Evolutionary conservation across 1,140 invertebrate species (phyloP).

Genomic region (Wiebesia pumilae): DNA sequence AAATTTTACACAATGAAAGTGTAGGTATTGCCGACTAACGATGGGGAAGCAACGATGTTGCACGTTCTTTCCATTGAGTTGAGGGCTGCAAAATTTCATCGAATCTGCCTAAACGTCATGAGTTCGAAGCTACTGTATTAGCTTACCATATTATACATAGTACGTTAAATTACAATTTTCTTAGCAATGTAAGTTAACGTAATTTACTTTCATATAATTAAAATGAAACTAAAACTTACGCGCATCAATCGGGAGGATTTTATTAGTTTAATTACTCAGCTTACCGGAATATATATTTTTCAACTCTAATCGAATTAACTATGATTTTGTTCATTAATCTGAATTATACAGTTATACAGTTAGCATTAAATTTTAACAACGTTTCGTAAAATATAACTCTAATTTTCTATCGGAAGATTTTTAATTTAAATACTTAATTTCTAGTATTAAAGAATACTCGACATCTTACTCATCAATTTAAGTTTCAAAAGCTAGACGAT

Average conservation of each 20-base stretch:
- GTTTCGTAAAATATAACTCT: too few relatives aligned
- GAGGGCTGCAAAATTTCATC: slow-evolving; percentile 7
- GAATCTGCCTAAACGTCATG: neutral
- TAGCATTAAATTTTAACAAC: too few relatives aligned
- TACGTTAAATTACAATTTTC: neutral
- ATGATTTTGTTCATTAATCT: neutral
- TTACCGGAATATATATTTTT: neutral
- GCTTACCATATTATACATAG: neutral
- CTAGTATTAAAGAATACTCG: too few relatives aligned
- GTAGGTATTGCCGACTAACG: neutral
- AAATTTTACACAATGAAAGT: slow-evolving; percentile 38
- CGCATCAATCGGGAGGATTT: neutral
- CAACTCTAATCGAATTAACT: neutral
- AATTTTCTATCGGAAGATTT: too few relatives aligned
- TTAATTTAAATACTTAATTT: too few relatives aligned
- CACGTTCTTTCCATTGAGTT: neutral
- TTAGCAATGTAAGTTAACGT: neutral
- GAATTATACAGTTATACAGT: too few relatives aligned
- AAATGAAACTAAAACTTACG: neutral
- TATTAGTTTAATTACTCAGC: neutral
- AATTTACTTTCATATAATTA: neutral
- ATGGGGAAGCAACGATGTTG: neutral
- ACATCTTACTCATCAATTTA: too few relatives aligned
- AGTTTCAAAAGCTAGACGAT: too few relatives aligned
- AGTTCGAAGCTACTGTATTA: neutral